phyloP scores from a whole-genome alignment of 2,888 invertebrate genomes.

The Ptychoptera albimana region DNA sequence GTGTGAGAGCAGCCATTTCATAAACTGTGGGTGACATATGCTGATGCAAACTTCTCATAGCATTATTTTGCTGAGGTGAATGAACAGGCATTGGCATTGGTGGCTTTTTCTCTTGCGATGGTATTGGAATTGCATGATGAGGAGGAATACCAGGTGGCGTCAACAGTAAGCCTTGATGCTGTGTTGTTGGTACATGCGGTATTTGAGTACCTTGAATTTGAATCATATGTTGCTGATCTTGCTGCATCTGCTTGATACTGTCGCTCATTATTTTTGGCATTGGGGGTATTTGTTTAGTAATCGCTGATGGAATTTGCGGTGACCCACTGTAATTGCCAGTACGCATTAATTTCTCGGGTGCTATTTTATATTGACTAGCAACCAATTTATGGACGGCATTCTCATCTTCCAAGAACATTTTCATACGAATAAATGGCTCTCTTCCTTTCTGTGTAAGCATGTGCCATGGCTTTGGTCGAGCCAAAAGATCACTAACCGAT shows the following conservation, averaged over 20 bases:
- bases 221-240: slow-evolving; percentile 45
- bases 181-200: slow-evolving; percentile 25
- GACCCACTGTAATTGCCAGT: slow-evolving; percentile 83
- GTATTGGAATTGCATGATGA: slow-evolving; percentile 47
- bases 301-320: slow-evolving; percentile 50
- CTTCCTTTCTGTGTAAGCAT: slow-evolving; percentile 96
- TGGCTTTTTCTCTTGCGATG: slow-evolving; percentile 39
- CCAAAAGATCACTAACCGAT: slow-evolving; percentile 91
- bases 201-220: slow-evolving; percentile 34
- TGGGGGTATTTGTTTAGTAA: slow-evolving; percentile 62
- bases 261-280: slow-evolving; percentile 64
- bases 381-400: slow-evolving; percentile 90
- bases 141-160: slow-evolving; percentile 65
- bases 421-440: slow-evolving; percentile 95
- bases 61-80: slow-evolving; percentile 48
- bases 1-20: slow-evolving; percentile 93
- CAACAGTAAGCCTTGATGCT: slow-evolving; percentile 40
- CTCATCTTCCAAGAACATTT: slow-evolving; percentile 92
- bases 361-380: slow-evolving; percentile 95
- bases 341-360: slow-evolving; percentile 93
- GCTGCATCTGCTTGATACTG: slow-evolving; percentile 49
- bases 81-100: slow-evolving; percentile 40
- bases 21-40: slow-evolving; percentile 91
- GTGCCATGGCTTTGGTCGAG: slow-evolving; percentile 97
- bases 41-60: slow-evolving; percentile 59